Evolutionary conservation across 2,888 invertebrate genomes (phyloP).

Genomic region (Morinoia aosen): DNA sequence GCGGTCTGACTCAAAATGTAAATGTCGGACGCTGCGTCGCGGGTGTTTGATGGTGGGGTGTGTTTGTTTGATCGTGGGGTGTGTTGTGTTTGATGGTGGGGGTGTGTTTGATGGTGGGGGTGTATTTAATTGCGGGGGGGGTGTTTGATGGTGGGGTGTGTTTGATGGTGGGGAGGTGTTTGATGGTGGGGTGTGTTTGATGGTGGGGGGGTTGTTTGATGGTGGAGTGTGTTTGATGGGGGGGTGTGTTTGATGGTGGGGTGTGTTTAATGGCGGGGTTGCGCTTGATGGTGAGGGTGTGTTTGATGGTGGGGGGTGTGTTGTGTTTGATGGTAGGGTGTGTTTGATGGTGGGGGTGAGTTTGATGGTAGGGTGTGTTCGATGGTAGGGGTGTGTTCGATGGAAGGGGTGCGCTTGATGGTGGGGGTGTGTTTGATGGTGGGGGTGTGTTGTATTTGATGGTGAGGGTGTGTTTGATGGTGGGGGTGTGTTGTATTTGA

Average conservation of each 20-base stretch:
- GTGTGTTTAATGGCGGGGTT: background rate
- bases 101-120: background rate
- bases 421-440: background rate
- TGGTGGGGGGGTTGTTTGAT: background rate
- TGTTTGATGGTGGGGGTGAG: background rate
- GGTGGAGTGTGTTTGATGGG: background rate
- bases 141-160: background rate
- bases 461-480: background rate
- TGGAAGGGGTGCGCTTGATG: background rate
- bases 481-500: background rate
- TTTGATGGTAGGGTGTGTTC: background rate
- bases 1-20: background rate
- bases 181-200: background rate
- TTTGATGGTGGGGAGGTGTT: background rate
- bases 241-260: background rate
- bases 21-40: background rate
- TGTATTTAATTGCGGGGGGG: background rate
- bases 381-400: background rate
- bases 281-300: background rate
- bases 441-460: background rate
- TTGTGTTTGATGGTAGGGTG: background rate
- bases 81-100: too few relatives aligned
- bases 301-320: background rate
- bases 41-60: too few relatives aligned
- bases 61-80: too few relatives aligned